These are phyloP conservation scores for Cebus imitator DNA, from an alignment of 2,113 vertebrate genomes.

Conservation along the genomic window DNA sequence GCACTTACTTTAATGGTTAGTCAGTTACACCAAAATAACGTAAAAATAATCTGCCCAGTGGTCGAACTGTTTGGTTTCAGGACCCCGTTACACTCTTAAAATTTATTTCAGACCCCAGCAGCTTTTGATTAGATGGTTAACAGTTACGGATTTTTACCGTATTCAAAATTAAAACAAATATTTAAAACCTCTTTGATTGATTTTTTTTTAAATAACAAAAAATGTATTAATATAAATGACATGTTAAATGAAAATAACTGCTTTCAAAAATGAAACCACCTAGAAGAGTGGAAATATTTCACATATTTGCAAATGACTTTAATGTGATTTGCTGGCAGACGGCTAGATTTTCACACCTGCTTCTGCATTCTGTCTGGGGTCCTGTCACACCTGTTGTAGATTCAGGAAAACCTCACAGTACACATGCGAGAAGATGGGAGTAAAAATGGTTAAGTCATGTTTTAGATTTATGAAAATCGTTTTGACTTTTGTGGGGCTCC, in stretches of 20 bases:
- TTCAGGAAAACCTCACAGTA: neutral
- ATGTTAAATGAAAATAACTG: neutral
- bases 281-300: too few relatives aligned
- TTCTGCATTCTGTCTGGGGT: too few relatives aligned
- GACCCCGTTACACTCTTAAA: neutral
- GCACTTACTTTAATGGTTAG: neutral
- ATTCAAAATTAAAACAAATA: neutral
- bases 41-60: neutral
- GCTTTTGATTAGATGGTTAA: slow-evolving; percentile 26
- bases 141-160: neutral
- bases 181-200: neutral
- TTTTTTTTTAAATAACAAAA: neutral
- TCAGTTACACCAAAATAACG: neutral
- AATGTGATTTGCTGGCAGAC: too few relatives aligned
- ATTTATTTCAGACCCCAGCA: neutral
- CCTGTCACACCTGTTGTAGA: neutral
- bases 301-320: too few relatives aligned
- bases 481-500: neutral
- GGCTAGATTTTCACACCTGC: too few relatives aligned
- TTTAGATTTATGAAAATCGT: neutral
- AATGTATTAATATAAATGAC: neutral
- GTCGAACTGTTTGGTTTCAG: neutral
- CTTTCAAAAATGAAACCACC: neutral
- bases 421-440: neutral
- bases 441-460: neutral